Evolutionary conservation across 2,113 vertebrate species (phyloP).

Genomic region (Sialia sialis): DNA sequence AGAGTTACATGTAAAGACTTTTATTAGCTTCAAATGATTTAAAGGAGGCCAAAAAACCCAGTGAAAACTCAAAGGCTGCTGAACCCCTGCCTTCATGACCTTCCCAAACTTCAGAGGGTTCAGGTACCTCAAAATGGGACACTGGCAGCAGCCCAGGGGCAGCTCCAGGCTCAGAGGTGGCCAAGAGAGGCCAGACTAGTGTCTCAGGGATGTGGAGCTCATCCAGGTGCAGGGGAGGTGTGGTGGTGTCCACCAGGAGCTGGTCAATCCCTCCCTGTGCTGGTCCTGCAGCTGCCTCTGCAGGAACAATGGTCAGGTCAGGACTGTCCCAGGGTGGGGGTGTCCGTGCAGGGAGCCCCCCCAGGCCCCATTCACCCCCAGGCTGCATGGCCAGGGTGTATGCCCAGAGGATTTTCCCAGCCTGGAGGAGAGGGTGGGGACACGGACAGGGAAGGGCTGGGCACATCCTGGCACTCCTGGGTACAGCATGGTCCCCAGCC

Average conservation of each 20-base stretch:
- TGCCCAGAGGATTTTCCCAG: conserved; percentile 73
- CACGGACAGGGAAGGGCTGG: neutral
- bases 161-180: neutral
- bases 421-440: conserved; percentile 6
- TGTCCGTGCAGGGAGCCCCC: fast-evolving
- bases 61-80: neutral
- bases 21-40: neutral
- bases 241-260: conserved; percentile 71
- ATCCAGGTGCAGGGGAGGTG: conserved; percentile 40
- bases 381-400: conserved; percentile 63
- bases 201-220: conserved; percentile 70
- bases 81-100: fast-evolving
- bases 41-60: neutral
- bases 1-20: neutral
- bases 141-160: too few relatives aligned
- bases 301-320: fast-evolving
- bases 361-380: conserved; percentile 57
- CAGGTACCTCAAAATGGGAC: fast-evolving
- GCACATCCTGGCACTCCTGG: fast-evolving
- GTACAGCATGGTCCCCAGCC: neutral
- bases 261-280: conserved; percentile 23
- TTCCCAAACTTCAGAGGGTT: neutral
- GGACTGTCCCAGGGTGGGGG: fast-evolving
- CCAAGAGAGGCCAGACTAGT: conserved; percentile 68
- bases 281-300: neutral